Conservation (phyloP, 2,113 vertebrate genomes). For the Geococcyx californianus region DNA sequence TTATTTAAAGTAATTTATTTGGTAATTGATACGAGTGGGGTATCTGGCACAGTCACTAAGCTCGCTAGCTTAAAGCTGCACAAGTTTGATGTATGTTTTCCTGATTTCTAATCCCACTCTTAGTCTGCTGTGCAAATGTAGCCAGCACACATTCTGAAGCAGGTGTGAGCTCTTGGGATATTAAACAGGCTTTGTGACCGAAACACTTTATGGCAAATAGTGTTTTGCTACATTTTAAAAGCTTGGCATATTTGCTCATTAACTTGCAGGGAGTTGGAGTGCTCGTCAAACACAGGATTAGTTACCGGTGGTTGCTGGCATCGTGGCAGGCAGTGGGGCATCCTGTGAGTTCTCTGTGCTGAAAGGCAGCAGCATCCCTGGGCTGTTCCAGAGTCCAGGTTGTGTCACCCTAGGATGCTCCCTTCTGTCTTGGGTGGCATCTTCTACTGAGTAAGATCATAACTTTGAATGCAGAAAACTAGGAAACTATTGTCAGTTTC, state of each 20-base stretch:
- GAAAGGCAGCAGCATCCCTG: not conserved
- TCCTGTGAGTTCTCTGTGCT: not conserved
- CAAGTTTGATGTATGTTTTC: not conserved
- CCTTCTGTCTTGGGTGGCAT: not conserved
- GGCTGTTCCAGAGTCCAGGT: not conserved
- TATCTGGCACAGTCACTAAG: not conserved
- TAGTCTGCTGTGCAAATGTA: constrained; percentile 17
- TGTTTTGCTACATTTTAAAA: not conserved
- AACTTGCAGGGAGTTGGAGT: not conserved
- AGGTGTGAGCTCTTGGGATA: not conserved
- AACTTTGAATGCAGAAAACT: not conserved
- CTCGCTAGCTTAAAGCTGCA: not conserved
- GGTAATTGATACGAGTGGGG: not conserved
- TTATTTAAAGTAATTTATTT: not conserved
- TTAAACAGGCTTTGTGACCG: not conserved
- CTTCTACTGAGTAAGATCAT: not conserved
- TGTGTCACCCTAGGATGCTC: not conserved
- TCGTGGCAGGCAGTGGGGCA: not conserved
- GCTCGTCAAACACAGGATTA: not conserved
- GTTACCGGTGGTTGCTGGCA: accelerated
- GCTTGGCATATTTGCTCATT: not conserved
- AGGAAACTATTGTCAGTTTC: not conserved
- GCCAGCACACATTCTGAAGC: not conserved
- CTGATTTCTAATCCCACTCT: not conserved
- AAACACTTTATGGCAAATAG: not conserved